These are phyloP conservation scores for Oostethus manadensis DNA, from an alignment of 2,113 vertebrate species.

Conservation along the genomic window DNA sequence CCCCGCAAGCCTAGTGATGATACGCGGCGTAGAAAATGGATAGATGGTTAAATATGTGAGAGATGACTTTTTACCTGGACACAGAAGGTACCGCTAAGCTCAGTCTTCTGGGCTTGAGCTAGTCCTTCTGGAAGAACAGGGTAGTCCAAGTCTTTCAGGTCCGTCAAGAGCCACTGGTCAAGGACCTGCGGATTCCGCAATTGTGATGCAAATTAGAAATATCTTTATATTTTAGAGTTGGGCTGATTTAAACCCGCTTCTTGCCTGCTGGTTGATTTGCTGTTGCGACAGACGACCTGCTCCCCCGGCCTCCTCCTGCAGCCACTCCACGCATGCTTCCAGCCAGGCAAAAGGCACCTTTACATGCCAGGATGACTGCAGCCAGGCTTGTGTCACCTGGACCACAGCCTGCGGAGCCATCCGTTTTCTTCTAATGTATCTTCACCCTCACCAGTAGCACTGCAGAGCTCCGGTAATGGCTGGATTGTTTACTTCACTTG, in stretches of 20 bases:
- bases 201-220: neutral
- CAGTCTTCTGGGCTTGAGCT: constrained; percentile 74
- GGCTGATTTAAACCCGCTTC: neutral
- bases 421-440: constrained; percentile 1
- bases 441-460: constrained; percentile 3
- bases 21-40: too few relatives aligned
- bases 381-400: constrained; percentile 79
- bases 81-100: constrained; percentile 83
- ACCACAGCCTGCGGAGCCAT: constrained; percentile 50
- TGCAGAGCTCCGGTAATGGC: too few relatives aligned
- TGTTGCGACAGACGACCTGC: constrained; percentile 71
- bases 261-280: constrained; percentile 84
- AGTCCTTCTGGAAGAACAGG: constrained; percentile 81
- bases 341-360: constrained; percentile 85
- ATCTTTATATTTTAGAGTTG: too few relatives aligned
- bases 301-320: constrained; percentile 79
- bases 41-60: too few relatives aligned
- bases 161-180: constrained; percentile 93
- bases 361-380: constrained; percentile 81
- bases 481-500: too few relatives aligned
- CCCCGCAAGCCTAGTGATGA: too few relatives aligned
- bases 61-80: constrained; percentile 72
- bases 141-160: constrained; percentile 85
- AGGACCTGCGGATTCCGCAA: constrained; percentile 70
- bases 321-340: constrained; percentile 89